phyloP scores from a whole-genome alignment of 2,113 vertebrate species.

The Sorex araneus region DNA sequence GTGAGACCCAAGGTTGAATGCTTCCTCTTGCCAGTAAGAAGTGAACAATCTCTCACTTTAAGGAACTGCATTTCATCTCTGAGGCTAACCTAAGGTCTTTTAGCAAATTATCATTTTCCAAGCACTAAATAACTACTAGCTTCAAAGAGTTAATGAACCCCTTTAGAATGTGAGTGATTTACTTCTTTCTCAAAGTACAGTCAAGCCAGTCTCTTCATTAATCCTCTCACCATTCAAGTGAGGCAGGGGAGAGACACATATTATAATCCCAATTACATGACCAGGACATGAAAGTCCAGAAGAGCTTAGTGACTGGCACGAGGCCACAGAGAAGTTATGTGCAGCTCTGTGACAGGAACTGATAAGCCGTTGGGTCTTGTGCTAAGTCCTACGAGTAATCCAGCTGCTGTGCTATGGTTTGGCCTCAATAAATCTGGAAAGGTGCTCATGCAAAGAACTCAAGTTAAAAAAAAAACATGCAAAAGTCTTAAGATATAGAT shows the following conservation, averaged over 20 bases:
- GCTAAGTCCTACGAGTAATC: neutral
- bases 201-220: slow-evolving; percentile 53
- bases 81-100: slow-evolving; percentile 48
- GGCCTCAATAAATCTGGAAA: slow-evolving; percentile 40
- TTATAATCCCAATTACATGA: slow-evolving; percentile 43
- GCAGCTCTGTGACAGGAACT: neutral
- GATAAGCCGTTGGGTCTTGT: neutral
- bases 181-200: neutral
- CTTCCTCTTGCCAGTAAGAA: slow-evolving; percentile 21
- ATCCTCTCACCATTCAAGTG: slow-evolving; percentile 35
- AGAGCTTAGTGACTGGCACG: neutral
- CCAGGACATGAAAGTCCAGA: slow-evolving; percentile 7
- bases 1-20: slow-evolving; percentile 9
- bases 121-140: slow-evolving; percentile 48
- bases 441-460: slow-evolving; percentile 20
- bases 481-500: slow-evolving; percentile 35
- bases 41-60: slow-evolving; percentile 42
- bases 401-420: neutral
- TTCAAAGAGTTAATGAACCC: slow-evolving; percentile 67
- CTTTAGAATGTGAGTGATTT: slow-evolving; percentile 61
- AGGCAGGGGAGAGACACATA: neutral
- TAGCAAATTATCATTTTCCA: slow-evolving; percentile 59
- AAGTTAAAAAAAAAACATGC: neutral
- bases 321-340: slow-evolving; percentile 36
- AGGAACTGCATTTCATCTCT: slow-evolving; percentile 17